phyloP scores from a whole-genome alignment of 2,888 invertebrate species.

The Brachyptera putata region DNA sequence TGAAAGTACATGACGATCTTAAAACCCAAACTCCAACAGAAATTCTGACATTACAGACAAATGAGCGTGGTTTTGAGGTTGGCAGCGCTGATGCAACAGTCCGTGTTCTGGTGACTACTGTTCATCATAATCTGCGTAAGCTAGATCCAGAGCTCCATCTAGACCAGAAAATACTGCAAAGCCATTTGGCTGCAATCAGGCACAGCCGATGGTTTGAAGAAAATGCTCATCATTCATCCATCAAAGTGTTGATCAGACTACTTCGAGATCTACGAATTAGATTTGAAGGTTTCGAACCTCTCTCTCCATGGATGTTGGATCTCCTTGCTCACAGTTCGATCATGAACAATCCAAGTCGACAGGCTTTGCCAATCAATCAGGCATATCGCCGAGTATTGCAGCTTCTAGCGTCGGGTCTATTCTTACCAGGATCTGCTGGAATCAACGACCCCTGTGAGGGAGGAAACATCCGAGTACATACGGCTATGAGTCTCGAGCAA shows the following conservation, averaged over 20 bases:
- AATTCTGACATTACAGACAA: slow-evolving; percentile 47
- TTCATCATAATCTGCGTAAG: slow-evolving; percentile 90
- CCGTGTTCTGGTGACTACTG: slow-evolving; percentile 85
- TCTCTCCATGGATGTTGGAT: slow-evolving; percentile 97
- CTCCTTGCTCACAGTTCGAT: slow-evolving; percentile 92
- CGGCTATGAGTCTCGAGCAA: slow-evolving; percentile 83
- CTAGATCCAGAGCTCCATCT: slow-evolving; percentile 81
- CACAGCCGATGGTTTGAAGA: slow-evolving; percentile 99
- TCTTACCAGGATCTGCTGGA: slow-evolving; percentile 85
- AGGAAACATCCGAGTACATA: slow-evolving; percentile 83
- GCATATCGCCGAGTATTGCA: slow-evolving; percentile 90
- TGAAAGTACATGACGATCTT: slow-evolving; percentile 82
- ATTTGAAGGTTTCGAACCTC: slow-evolving; percentile 83
- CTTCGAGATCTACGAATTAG: slow-evolving; percentile 87
- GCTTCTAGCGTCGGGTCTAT: slow-evolving; percentile 87
- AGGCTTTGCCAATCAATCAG: slow-evolving; percentile 86
- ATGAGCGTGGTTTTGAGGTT: slow-evolving; percentile 84
- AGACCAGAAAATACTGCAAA: slow-evolving; percentile 69
- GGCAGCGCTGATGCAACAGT: slow-evolving; percentile 81
- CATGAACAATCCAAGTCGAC: slow-evolving; percentile 91
- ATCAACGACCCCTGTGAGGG: slow-evolving; percentile 94
- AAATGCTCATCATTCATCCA: slow-evolving; percentile 93
- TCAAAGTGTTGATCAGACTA: slow-evolving; percentile 89
- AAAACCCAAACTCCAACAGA: slow-evolving; percentile 64
- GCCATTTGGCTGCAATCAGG: slow-evolving; percentile 88